phyloP scores from a whole-genome alignment of 2,797 vertebrate species.

The Serranus cabrilla region DNA sequence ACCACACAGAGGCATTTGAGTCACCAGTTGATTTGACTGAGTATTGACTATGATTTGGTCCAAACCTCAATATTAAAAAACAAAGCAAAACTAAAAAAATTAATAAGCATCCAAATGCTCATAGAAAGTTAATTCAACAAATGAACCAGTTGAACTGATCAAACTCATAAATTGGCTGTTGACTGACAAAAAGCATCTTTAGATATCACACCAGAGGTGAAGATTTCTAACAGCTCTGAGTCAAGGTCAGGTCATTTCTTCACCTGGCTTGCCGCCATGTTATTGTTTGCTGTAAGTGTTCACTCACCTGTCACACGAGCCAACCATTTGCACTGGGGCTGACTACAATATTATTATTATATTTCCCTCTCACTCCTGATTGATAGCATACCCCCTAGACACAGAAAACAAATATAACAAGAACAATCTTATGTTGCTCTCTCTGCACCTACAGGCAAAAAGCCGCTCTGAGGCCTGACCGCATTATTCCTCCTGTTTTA shows the following conservation, averaged over 20 bases:
- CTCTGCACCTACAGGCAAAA: slow-evolving; percentile 55
- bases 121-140: not conserved
- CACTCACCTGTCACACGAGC: slow-evolving; percentile 66
- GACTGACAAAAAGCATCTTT: not conserved
- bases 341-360: slow-evolving; percentile 67
- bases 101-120: not conserved
- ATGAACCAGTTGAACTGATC: not conserved
- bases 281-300: slow-evolving; percentile 41
- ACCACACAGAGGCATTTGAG: no score
- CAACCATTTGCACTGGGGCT: slow-evolving; percentile 58
- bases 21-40: no score
- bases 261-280: slow-evolving; percentile 23
- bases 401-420: slow-evolving; percentile 78
- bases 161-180: not conserved
- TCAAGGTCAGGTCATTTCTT: slow-evolving; percentile 25
- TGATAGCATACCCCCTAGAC: slow-evolving; percentile 75
- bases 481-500: slow-evolving; percentile 71
- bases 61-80: no score
- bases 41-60: no score
- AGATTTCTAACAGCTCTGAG: slow-evolving; percentile 11
- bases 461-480: slow-evolving; percentile 62
- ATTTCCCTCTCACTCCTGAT: slow-evolving; percentile 68
- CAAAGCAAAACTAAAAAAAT: no score
- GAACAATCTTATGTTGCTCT: slow-evolving; percentile 64
- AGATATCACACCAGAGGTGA: not conserved